These are phyloP conservation scores for Caradrina kadenii DNA, from an alignment of 2,888 invertebrate genomes.

Conservation along the genomic window DNA sequence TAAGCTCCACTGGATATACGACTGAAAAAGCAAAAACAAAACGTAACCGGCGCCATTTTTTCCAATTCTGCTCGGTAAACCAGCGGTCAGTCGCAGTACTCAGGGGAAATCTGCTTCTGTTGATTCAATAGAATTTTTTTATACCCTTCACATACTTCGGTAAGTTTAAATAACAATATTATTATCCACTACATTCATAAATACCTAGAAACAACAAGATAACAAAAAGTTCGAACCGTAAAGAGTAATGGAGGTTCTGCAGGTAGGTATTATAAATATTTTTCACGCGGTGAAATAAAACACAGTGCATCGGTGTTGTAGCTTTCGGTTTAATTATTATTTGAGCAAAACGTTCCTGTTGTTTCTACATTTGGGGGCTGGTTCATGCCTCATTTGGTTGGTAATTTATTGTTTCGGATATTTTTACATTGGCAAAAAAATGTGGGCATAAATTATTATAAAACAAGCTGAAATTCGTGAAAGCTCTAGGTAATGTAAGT, in stretches of 20 bases:
- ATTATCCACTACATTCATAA: slow-evolving; percentile 60
- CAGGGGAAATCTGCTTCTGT: slow-evolving; percentile 83
- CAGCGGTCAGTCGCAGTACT: slow-evolving; percentile 77
- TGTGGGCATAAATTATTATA: no score
- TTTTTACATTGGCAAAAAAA: background rate
- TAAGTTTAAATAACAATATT: slow-evolving; percentile 77
- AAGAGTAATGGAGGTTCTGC: slow-evolving; percentile 20
- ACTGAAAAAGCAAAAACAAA: slow-evolving; percentile 48
- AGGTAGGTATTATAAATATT: background rate
- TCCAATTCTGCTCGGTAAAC: slow-evolving; percentile 76
- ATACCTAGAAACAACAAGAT: slow-evolving; percentile 17
- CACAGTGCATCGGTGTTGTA: slow-evolving; percentile 12
- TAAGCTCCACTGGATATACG: slow-evolving; percentile 34
- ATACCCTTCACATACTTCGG: slow-evolving; percentile 69
- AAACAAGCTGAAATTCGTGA: no score
- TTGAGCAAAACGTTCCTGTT: slow-evolving; percentile 1
- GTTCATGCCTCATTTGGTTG: background rate
- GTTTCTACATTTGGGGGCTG: background rate
- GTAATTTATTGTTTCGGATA: background rate
- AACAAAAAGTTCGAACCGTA: background rate
- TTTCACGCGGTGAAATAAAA: slow-evolving; percentile 27
- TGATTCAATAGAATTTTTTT: slow-evolving; percentile 84
- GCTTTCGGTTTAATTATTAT: slow-evolving; percentile 20
- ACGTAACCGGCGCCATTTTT: slow-evolving; percentile 65
- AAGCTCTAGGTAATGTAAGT: no score